Conservation (phyloP, 2,113 vertebrate species). For the Dissostichus mawsoni region DNA sequence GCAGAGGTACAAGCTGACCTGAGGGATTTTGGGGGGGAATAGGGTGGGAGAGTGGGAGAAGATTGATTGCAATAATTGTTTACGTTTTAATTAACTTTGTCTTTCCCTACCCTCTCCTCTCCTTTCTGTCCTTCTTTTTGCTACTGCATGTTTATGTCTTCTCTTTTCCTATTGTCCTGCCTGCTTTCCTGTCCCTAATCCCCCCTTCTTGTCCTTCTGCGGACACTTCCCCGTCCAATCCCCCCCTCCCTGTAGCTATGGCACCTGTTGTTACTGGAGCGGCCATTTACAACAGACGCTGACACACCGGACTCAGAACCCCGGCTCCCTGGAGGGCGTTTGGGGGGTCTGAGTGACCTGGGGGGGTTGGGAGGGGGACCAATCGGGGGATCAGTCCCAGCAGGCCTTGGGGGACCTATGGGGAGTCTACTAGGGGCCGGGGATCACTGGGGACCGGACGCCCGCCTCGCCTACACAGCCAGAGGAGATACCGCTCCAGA, state of each 20-base stretch:
- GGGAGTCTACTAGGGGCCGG: constrained; percentile 74
- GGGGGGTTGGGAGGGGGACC: constrained; percentile 79
- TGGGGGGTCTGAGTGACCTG: constrained; percentile 74
- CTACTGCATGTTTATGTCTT: not conserved
- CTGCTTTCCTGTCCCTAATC: not conserved
- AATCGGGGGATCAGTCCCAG: constrained; percentile 82
- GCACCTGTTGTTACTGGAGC: constrained; percentile 88
- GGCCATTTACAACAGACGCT: constrained; percentile 86
- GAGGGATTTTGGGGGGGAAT: not conserved
- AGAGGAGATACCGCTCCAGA: constrained; percentile 89
- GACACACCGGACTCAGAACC: constrained; percentile 85
- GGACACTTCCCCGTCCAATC: not conserved
- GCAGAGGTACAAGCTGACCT: constrained; percentile 87
- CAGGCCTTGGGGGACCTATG: constrained; percentile 80
- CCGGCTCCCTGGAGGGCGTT: constrained; percentile 73
- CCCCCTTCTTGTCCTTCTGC: not conserved
- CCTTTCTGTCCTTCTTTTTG: not conserved
- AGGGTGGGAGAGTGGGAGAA: not conserved
- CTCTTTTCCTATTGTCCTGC: not conserved
- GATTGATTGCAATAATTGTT: not conserved
- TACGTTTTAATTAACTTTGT: constrained; percentile 3
- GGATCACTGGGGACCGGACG: constrained; percentile 92
- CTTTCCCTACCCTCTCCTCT: not conserved
- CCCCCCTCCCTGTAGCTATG: constrained; percentile 84
- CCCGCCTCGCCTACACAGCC: constrained; percentile 88